These are phyloP conservation scores for Sisor rabdophorus DNA, from an alignment of 2,113 vertebrate genomes.

Conservation along the genomic window DNA sequence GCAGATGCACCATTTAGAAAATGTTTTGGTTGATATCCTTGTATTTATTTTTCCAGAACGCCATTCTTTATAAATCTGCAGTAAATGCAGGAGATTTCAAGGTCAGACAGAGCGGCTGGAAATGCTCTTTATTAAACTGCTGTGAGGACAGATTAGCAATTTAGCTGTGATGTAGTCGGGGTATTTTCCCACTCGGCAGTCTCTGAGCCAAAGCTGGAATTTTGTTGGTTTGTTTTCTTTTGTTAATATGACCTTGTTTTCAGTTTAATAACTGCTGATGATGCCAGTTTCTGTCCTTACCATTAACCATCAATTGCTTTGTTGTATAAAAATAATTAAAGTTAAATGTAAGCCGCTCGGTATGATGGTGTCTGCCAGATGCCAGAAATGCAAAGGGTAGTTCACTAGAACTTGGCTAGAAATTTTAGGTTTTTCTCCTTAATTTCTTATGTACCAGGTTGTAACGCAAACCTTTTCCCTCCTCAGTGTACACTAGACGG, in stretches of 20 bases:
- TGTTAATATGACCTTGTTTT: too few species aligned
- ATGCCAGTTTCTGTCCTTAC: too few species aligned
- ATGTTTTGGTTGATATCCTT: not conserved
- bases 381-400: too few species aligned
- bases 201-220: too few species aligned
- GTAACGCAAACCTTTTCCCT: not conserved
- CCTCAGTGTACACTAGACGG: conserved; percentile 71
- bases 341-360: too few species aligned
- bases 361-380: too few species aligned
- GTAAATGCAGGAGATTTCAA: not conserved
- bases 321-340: too few species aligned
- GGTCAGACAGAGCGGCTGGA: not conserved
- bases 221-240: too few species aligned
- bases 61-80: not conserved
- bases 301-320: too few species aligned
- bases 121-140: not conserved
- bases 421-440: too few species aligned
- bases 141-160: not conserved
- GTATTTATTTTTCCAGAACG: not conserved
- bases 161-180: not conserved
- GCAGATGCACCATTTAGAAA: not conserved
- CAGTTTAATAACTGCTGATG: too few species aligned
- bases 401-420: too few species aligned
- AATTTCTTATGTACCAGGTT: not conserved
- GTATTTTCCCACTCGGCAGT: not conserved